Base-by-base conservation (phyloP, 1,140 invertebrate genomes). In the Bradynema listronoti region DNA sequence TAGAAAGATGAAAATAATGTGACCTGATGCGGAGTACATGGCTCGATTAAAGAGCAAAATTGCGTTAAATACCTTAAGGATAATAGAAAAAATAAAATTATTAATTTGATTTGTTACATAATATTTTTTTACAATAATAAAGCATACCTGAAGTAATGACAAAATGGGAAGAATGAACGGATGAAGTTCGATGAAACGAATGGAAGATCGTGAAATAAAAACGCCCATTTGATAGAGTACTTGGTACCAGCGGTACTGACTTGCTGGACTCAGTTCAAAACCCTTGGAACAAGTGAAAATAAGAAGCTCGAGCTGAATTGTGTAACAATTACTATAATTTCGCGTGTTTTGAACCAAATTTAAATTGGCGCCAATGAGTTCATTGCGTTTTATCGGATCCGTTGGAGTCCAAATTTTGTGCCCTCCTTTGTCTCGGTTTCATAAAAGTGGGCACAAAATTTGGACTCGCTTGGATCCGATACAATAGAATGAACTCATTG, bases 141-240 rank as follows among this genome's bases (percentile, higher is more conserved):
- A 55, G 22, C 25, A 6, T 47, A 87, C 85, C 82, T 89, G 88
- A 36, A 91, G 81, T 11, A 89, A 72, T 0, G 87, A 83, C 79
- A 90, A 83, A 1, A 88, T 69, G 85, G 87, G 89, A 50, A 88
- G 82, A 60, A 83, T 83, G 55, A 84, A 80, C 27, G 89, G 81
- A 47, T 49, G 58, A 11, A 76, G 50, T 22, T 83, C 82, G 41
- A 89, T 77, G 4, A 88, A 69, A 78, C 86, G 87, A 0, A 89
- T 85, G 6, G 88, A 89, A 6, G 88, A 90, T 56, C 89, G 83
- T 0, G 88, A 89, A 30, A 90, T 82, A 66, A 91, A 88, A 0
- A 91, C 89, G 14, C 88, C 89, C 52, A 90, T 82, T 78, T 91
- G 89, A 80, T 91, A 91, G 65, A 85, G 83, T 6, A 88, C 86